Base-by-base conservation (phyloP, 2,113 vertebrate species). In the Antechinus flavipes region DNA sequence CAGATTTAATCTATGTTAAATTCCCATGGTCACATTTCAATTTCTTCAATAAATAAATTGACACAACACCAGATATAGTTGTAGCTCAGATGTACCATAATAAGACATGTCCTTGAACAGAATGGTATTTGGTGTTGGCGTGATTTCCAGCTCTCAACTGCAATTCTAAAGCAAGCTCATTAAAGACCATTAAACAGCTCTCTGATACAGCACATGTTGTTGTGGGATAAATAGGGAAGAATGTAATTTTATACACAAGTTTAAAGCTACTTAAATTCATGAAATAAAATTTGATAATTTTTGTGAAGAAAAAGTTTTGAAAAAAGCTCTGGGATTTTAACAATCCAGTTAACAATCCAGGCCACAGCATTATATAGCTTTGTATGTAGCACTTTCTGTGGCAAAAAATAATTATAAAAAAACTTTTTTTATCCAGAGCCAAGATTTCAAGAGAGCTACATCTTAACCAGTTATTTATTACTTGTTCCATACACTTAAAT, bases 101-200 rank as follows among this genome's bases (percentile, higher is more conserved):
- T 95, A 92, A 96, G 26, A 68, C 89, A 35, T 8, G n/a, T 58
- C 55, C 19, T 47, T 53, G 42, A 61, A 42, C 35, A 54, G 3
- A 6, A 91, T 27, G 89, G 35, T 90, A 91, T 23, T 23, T 68
- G 4, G 90, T 93, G 22, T 26, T 26, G 24, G 49, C 93, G n/a
- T 42, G 76, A 47, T 95, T 97, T 47, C 61, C 94, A 76, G 12
- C 0, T 0, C 90, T 35, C 84, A 53, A 68, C 2, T 54, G 54
- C 91, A 97, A 91, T 95, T n/a, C 16, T n/a, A 26, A 9, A 94
- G 55, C 68, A 91, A 76, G 14, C 61, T n/a, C 61, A 76, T 76
- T 76, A 76, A 76, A 76, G 95, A 25, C 25, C 12, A 76, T 89
- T 95, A 90, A 52, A 90, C 47, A 0, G 0, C 11, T 94, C 56